Evolutionary conservation across 2,888 invertebrate genomes (phyloP), one percentile per base, ranked within the genome.

Genomic region (Zootermopsis nevadensis): DNA sequence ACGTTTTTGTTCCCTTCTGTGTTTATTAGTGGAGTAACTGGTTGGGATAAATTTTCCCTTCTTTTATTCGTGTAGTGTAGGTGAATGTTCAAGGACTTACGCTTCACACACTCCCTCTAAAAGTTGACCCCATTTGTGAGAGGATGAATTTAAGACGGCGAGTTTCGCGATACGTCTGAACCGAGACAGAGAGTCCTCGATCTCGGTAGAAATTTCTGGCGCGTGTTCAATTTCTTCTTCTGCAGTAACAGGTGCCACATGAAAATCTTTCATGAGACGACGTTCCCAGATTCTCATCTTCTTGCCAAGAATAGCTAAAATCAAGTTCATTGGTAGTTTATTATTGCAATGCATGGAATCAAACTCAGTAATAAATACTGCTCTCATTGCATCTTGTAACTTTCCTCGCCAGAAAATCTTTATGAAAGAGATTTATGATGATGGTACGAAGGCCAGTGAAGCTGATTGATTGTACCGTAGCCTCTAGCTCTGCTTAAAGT

Each of bases 181-280:
- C 86, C 93, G 92, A 7, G 94, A 91, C 67, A 94, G 89, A 0
- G 94, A 93, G 84, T 92, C 91, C 87, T 94, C 94, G 84, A 91
- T 91, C 88, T 88, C 91, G 84, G 88, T 90, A 76, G 90, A 91
- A 48, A 1, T 19, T 48, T 19, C 48, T 67, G 86, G 86, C 8
- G 67, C 82, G 81, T 87, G 80, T 31, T 88, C 84, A 81, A 87
- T 69, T 77, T 91, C 87, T 48, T 94, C 94, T 6, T 93, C 91
- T 1, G 91, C 90, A 1, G 93, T 91, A 7, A 95, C 93, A 0
- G 96, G 95, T 0, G 95, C 94, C 81, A 97, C 95, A 87, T 96
- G 96, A 91, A 97, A 97, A 89, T 96, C 96, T 88, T 95, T 95
- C 95, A 97, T 95, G 81, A 97, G 90, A 0, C 95, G 92, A n/a